phyloP scores from a whole-genome alignment of 1,140 invertebrate genomes.

The Scaptomyza montana region DNA sequence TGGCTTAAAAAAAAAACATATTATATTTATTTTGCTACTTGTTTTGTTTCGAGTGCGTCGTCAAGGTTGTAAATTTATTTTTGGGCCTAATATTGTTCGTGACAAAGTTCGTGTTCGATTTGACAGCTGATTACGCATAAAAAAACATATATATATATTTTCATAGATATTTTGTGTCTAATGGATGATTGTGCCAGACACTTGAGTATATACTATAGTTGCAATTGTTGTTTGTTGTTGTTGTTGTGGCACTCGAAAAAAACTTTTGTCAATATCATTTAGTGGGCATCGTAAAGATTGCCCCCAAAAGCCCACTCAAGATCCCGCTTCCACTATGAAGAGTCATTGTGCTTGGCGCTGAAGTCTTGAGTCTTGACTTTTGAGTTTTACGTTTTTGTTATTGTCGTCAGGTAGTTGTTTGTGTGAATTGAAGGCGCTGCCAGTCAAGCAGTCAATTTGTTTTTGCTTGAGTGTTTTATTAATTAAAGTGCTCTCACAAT shows the following conservation, averaged over 20 bases:
- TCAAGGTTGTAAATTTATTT: conserved; percentile 15
- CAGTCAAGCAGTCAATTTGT: conserved; percentile 70
- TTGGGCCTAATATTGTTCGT: conserved; percentile 13
- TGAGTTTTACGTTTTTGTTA: conserved; percentile 34
- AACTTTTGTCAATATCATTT: conserved; percentile 80
- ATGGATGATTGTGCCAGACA: conserved; percentile 76
- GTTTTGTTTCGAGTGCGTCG: conserved; percentile 20
- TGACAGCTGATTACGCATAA: conserved; percentile 35
- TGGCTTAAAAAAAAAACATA: too few relatives aligned
- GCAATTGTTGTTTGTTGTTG: conserved; percentile 43
- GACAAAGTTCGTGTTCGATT: conserved; percentile 13
- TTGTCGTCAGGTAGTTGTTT: conserved; percentile 28
- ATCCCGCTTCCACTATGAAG: conserved; percentile 52
- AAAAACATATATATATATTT: conserved; percentile 42
- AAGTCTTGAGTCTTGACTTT: conserved; percentile 34
- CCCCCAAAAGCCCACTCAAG: conserved; percentile 72
- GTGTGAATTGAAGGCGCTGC: conserved; percentile 26
- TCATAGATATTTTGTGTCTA: conserved; percentile 32
- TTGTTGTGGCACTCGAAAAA: conserved; percentile 62
- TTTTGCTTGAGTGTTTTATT: conserved; percentile 76
- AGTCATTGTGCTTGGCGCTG: conserved; percentile 61
- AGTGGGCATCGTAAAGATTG: conserved; percentile 81
- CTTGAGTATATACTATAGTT: conserved; percentile 60
- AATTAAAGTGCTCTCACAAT: conserved; percentile 73
- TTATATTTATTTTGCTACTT: background rate